These are phyloP conservation scores for Pinna nobilis DNA, from an alignment of 1,140 invertebrate genomes.

Conservation along the genomic window DNA sequence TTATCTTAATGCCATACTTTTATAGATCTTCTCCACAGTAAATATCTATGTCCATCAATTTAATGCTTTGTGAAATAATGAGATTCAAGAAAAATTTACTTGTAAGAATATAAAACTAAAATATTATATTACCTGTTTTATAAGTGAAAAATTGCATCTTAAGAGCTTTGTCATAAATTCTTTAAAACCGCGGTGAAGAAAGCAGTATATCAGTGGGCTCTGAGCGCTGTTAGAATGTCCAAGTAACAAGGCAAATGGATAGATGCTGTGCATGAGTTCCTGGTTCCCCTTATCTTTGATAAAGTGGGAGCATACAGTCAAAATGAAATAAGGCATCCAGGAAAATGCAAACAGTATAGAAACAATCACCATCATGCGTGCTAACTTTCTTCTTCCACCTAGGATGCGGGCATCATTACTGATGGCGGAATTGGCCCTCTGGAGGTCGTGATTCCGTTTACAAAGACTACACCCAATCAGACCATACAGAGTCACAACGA, in stretches of 20 bases:
- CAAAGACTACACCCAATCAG: constrained; percentile 84
- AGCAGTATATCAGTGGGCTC: constrained; percentile 70
- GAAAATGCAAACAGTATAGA: constrained; percentile 85
- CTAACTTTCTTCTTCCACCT: constrained; percentile 82
- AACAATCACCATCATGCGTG: constrained; percentile 83
- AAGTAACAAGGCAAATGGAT: constrained; percentile 77
- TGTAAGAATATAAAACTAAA: too few species aligned
- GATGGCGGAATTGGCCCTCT: constrained; percentile 53
- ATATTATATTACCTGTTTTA: too few species aligned
- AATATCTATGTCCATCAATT: too few species aligned
- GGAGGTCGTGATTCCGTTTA: constrained; percentile 75
- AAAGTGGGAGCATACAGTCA: constrained; percentile 81
- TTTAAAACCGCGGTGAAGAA: constrained; percentile 66
- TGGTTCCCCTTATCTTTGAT: constrained; percentile 70
- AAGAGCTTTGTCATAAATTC: constrained; percentile 67
- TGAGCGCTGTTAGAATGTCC: constrained; percentile 78
- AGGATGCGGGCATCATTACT: constrained; percentile 78
- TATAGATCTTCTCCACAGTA: too few species aligned
- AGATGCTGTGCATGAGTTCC: constrained; percentile 58
- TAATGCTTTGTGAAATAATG: too few species aligned
- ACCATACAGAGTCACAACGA: constrained; percentile 83
- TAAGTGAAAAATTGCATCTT: constrained; percentile 64
- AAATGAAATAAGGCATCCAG: constrained; percentile 87
- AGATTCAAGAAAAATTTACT: too few species aligned
- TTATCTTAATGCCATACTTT: too few species aligned